These are phyloP conservation scores for Zalophus californianus DNA, from an alignment of 2,797 vertebrate genomes.

Conservation along the genomic window DNA sequence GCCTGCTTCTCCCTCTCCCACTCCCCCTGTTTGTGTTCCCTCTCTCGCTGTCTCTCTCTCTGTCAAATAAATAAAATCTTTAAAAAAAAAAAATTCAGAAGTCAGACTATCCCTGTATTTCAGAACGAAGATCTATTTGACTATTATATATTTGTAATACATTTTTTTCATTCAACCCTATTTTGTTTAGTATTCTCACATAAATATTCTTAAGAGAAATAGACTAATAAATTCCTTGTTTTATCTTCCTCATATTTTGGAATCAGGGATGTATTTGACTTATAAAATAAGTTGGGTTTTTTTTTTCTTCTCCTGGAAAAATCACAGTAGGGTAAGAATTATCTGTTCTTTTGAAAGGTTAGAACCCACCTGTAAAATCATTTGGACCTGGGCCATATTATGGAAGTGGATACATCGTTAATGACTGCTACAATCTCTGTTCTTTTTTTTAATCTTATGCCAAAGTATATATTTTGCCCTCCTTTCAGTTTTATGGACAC, in stretches of 20 bases:
- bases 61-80: too few relatives aligned
- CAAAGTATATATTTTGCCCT: not conserved
- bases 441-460: not conserved
- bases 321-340: not conserved
- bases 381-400: not conserved
- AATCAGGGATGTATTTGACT: not conserved
- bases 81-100: not conserved
- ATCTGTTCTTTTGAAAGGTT: not conserved
- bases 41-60: too few relatives aligned
- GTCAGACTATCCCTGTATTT: not conserved
- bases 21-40: too few relatives aligned
- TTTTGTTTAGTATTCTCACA: slow-evolving; percentile 5
- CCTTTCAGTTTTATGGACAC: not conserved
- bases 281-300: not conserved
- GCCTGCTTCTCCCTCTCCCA: too few relatives aligned
- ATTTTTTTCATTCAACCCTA: not conserved
- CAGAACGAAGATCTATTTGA: not conserved
- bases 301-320: not conserved
- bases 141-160: not conserved
- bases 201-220: slow-evolving; percentile 43
- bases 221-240: not conserved
- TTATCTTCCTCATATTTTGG: not conserved
- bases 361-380: not conserved
- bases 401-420: not conserved
- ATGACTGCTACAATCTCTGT: not conserved